Base-by-base conservation (phyloP, 1,140 invertebrate species). In the Papilio polyxenes region DNA sequence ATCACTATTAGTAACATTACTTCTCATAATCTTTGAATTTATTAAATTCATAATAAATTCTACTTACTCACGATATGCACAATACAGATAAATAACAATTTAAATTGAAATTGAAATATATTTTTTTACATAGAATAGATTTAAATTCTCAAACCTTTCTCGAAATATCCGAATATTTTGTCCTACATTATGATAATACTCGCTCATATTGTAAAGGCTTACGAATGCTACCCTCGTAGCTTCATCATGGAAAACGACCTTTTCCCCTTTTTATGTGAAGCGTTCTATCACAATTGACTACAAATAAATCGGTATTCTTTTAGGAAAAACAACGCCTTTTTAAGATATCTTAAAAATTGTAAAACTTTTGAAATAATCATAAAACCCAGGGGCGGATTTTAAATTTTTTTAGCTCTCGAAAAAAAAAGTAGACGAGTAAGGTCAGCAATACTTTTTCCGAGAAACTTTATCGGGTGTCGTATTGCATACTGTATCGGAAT, bases 401-500 rank as follows among this genome's bases (percentile, higher is more conserved):
- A n/a, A 17, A 56, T 17, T 65, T 7, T 40, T 37, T 15, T 7
- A 17, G 15, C 11, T 31, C 31, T 65, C 15, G 23, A 31, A 31
- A 31, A 31, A 72, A 15, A 13, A 65, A 72, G 15, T 20, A 72
- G 10, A 72, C 5, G 13, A 72, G 13, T 13, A 72, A 72, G 23
- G 23, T 40, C 31, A 11, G 77, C 81, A 77, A 75, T 62, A 53
- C 59, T 74, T 76, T 80, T 83, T 1, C 74, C n/a, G 62, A 83
- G 83, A 83, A 76, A 72, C 77, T 83, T 77, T 77, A 77, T 53
- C 75, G 49, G 44, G 20, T 49, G 48, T 76, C 75, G 75, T 77
- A 53, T 82, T 85, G 84, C 85, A 81, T 87, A 80, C 75, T 31
- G 44, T 56, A 75, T 82, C 37, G 89, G 90, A 90, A 91, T 90